These are phyloP conservation scores for Pithys albifrons DNA, from an alignment of 2,113 vertebrate genomes.

Conservation along the genomic window DNA sequence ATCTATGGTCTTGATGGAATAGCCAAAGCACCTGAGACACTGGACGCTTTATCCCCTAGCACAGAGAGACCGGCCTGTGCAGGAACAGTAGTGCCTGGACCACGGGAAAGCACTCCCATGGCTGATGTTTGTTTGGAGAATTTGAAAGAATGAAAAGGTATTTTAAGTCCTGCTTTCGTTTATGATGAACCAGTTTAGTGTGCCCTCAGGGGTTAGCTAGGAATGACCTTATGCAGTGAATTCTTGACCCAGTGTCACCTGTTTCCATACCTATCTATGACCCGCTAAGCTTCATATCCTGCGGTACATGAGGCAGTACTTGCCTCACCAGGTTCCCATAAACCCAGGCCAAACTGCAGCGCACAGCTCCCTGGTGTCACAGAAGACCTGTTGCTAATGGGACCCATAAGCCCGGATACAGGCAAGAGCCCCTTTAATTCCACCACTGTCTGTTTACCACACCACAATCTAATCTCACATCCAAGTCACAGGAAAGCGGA, in stretches of 20 bases:
- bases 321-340: background rate
- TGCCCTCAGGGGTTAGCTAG: background rate
- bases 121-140: background rate
- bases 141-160: background rate
- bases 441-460: background rate
- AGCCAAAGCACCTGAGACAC: background rate
- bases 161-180: background rate
- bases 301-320: background rate
- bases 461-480: constrained; percentile 57
- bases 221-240: background rate
- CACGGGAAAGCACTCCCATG: background rate
- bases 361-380: background rate
- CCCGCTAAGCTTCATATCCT: background rate
- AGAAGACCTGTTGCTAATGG: background rate
- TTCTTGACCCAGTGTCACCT: background rate
- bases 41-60: background rate
- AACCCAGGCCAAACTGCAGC: background rate
- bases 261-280: background rate
- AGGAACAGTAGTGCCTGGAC: background rate
- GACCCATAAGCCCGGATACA: constrained; percentile 11
- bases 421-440: background rate
- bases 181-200: background rate
- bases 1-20: background rate
- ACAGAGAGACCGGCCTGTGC: background rate
- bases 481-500: constrained; percentile 60